phyloP scores from a whole-genome alignment of 2,113 vertebrate species.

The Felis chaus region DNA sequence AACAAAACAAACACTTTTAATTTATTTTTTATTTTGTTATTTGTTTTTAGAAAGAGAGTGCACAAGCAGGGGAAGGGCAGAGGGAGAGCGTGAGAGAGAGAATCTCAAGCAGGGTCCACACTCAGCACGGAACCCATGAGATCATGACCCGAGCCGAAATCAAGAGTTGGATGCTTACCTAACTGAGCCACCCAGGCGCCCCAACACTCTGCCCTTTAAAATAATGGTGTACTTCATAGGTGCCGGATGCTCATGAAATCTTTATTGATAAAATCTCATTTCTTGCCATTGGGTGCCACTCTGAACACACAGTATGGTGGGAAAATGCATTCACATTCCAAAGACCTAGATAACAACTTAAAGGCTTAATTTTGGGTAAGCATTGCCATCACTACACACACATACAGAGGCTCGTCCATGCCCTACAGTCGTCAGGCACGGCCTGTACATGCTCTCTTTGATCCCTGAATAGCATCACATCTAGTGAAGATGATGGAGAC shows the following conservation, averaged over 20 bases:
- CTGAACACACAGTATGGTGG: not conserved
- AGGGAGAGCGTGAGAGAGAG: no score
- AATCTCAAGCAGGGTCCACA: no score
- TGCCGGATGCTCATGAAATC: not conserved
- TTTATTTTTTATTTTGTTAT: no score
- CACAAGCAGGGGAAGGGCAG: no score
- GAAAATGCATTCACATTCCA: not conserved
- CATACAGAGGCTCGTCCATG: not conserved
- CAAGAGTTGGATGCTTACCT: no score
- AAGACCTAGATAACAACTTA: not conserved
- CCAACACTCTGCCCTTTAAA: not conserved
- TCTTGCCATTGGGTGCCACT: not conserved
- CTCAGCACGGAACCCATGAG: no score
- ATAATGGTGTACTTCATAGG: not conserved
- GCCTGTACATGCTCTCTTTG: rapidly evolving
- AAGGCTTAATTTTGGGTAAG: not conserved
- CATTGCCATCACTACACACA: no score
- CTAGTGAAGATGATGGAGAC: not conserved
- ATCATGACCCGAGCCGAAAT: no score
- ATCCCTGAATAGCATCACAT: no score
- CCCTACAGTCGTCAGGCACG: not conserved
- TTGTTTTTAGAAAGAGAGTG: no score
- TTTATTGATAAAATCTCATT: not conserved
- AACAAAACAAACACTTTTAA: not conserved
- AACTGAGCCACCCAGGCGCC: no score